These are phyloP conservation scores for Carcinoscorpius rotundicauda DNA, from an alignment of 1,140 invertebrate genomes.

Conservation along the genomic window DNA sequence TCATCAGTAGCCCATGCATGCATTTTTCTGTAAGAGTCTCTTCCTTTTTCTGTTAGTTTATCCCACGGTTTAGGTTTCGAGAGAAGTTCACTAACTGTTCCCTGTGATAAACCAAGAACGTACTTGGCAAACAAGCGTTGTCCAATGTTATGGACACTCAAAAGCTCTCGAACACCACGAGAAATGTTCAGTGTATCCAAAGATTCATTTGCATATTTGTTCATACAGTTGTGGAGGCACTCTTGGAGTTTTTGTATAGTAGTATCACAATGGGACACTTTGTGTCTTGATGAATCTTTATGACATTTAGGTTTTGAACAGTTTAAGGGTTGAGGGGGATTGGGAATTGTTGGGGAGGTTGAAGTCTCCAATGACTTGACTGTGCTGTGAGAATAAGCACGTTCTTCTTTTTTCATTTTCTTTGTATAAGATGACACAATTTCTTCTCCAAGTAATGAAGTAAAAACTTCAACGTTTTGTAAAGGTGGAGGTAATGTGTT, in stretches of 20 bases:
- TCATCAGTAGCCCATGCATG: constrained; percentile 98
- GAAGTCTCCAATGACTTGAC: background rate
- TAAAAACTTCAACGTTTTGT: too few relatives aligned
- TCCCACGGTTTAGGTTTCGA: constrained; percentile 99
- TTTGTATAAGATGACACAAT: too few relatives aligned
- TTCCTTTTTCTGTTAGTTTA: constrained; percentile 96
- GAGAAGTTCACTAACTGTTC: constrained; percentile 93
- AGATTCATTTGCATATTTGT: constrained; percentile 82
- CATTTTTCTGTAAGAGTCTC: constrained; percentile 98
- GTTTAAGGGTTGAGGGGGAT: background rate
- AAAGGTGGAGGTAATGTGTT: too few relatives aligned
- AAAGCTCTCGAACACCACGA: constrained; percentile 71
- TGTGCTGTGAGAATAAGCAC: background rate
- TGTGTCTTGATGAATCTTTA: constrained; percentile 43
- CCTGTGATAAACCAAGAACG: constrained; percentile 89
- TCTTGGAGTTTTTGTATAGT: constrained; percentile 65
- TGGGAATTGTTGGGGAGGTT: background rate
- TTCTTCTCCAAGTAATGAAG: too few relatives aligned
- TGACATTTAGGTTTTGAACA: constrained; percentile 16
- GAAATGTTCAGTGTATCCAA: constrained; percentile 83
- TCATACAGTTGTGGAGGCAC: constrained; percentile 84
- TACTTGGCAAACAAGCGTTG: constrained; percentile 98
- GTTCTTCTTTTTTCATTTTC: background rate
- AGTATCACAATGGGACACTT: constrained; percentile 11
- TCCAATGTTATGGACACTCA: constrained; percentile 96